Evolutionary conservation across 2,797 vertebrate genomes (phyloP), one percentile per base, ranked within the genome.

Genomic region (Clarias platycephalus): DNA sequence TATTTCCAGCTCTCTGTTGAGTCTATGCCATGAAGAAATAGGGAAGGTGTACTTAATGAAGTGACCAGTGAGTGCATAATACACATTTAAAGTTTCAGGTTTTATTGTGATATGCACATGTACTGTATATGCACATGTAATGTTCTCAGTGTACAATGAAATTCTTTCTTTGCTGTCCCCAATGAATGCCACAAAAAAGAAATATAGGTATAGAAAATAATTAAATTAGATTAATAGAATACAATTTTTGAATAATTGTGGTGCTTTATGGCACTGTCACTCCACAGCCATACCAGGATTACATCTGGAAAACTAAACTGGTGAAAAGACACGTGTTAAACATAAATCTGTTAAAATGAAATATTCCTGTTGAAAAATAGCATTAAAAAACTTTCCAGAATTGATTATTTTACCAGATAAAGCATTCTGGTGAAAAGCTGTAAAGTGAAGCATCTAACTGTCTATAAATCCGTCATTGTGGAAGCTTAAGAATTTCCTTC

Each of bases 311-410:
- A 86, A 74, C 74, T 28, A 58, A 66, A 71, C 71, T 10, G 68
- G 58, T 57, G 75, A 53, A 77, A 76, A 82, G n/a, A 71, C 84
- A 78, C 57, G 28, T 40, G 57, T n/a, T 60, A 18, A 16, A 24
- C 78, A 86, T 85, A 86, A 86, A 88, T 86, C 64, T 83, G 28
- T 74, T 8, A 53, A 26, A 40, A 28, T 31, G 9, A 49, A 84
- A 70, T 80, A 84, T 84, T 84, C 1, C 5, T 85, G 62, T 63
- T 87, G 44, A 81, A 55, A 55, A 77, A 86, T 34, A 76, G 63
- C 79, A 79, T 58, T 34, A 31, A 9, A 31, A 57, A 87, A 58
- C 31, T 44, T 57, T 80, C 12, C 64, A 60, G 77, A 79, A 62
- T 53, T 71, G 24, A 63, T 10, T 70, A 7, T 37, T 74, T 83